Evolutionary conservation across 1,140 invertebrate genomes (phyloP).

Genomic region (Neuroterus valhalla): DNA sequence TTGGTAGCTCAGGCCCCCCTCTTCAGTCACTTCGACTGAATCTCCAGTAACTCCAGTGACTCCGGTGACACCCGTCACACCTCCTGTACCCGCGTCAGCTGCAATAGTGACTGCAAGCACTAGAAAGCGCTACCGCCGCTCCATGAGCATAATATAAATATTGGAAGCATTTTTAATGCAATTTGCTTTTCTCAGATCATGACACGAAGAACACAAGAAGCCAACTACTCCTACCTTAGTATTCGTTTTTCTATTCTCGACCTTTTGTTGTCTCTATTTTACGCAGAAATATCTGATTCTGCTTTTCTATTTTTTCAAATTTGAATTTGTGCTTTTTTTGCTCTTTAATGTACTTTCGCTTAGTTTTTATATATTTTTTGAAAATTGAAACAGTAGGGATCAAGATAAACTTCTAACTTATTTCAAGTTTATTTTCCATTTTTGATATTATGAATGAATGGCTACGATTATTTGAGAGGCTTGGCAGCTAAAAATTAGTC

Average conservation of each 20-base stretch:
- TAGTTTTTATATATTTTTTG: not conserved
- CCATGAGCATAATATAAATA: slow-evolving; percentile 73
- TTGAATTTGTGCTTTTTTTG: too few species aligned
- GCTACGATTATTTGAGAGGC: slow-evolving; percentile 47
- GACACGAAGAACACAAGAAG: not conserved
- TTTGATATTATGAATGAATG: slow-evolving; percentile 34
- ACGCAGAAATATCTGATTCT: too few species aligned
- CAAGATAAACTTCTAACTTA: not conserved
- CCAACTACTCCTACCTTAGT: not conserved
- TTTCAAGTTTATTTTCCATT: too few species aligned
- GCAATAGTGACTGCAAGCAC: slow-evolving; percentile 64
- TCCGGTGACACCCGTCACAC: slow-evolving; percentile 69
- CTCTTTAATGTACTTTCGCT: slow-evolving; percentile 3
- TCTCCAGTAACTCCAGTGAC: slow-evolving; percentile 67
- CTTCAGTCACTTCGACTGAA: slow-evolving; percentile 72
- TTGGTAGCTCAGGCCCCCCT: slow-evolving; percentile 80
- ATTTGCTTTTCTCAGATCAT: not conserved
- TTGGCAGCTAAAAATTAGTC: slow-evolving; percentile 37
- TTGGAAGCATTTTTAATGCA: slow-evolving; percentile 18
- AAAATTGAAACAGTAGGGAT: not conserved
- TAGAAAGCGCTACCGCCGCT: slow-evolving; percentile 73
- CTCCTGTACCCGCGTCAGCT: slow-evolving; percentile 67
- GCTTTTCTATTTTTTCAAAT: too few species aligned
- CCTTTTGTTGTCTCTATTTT: not conserved
- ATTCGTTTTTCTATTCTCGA: not conserved